phyloP scores from a whole-genome alignment of 1,140 invertebrate genomes.

The Macrocentrus cingulum region DNA sequence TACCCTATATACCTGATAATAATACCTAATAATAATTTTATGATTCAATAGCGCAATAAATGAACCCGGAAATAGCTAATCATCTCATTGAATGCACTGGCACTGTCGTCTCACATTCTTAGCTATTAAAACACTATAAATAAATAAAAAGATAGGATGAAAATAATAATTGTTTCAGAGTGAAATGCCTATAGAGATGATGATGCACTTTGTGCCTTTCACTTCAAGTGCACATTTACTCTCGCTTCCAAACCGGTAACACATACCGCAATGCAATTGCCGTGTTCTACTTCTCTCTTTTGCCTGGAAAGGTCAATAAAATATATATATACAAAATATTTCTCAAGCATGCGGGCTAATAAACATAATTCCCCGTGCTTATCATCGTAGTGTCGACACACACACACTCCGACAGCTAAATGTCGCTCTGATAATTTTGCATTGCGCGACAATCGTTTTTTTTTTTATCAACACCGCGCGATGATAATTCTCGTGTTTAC shows the following conservation, averaged over 20 bases:
- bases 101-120: no score
- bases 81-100: no score
- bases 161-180: constrained; percentile 4
- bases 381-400: no score
- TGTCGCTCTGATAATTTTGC: neutral
- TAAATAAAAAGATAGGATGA: neutral
- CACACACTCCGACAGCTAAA: no score
- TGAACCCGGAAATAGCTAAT: neutral
- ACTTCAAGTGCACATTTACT: constrained; percentile 18
- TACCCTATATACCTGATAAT: no score
- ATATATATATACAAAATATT: neutral
- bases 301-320: constrained; percentile 11
- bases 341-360: neutral
- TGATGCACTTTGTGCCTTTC: constrained; percentile 19
- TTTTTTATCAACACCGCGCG: neutral
- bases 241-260: constrained; percentile 16
- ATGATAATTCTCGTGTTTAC: no score
- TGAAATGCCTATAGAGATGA: neutral
- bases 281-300: constrained; percentile 7
- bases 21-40: neutral
- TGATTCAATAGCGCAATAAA: constrained; percentile 3
- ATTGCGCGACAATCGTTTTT: no score
- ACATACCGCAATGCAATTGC: neutral
- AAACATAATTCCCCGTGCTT: neutral
- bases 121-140: neutral